Evolutionary conservation across 2,797 vertebrate genomes (phyloP).

Genomic region (Hypotaenidia philippensis): DNA sequence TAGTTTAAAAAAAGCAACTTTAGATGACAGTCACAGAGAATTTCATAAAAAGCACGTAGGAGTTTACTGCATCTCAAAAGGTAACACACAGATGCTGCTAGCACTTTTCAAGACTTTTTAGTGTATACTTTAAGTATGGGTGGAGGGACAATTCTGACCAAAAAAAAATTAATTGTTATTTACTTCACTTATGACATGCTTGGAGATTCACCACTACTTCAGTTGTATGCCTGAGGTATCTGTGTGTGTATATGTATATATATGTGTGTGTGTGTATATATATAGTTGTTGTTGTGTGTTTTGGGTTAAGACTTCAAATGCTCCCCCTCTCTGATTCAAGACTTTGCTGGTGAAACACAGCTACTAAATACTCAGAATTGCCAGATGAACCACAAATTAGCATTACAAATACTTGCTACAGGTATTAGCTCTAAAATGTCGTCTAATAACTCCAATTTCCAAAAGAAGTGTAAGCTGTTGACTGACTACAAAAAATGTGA

Average conservation of each 20-base stretch:
- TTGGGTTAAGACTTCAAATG: background rate
- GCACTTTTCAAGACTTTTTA: background rate
- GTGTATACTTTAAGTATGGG: background rate
- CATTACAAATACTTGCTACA: background rate
- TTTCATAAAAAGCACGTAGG: background rate
- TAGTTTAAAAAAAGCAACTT: background rate
- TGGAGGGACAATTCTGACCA: background rate
- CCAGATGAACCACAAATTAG: background rate
- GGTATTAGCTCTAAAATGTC: background rate
- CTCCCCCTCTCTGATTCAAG: background rate
- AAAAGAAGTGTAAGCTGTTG: background rate
- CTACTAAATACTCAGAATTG: background rate
- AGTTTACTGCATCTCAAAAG: background rate
- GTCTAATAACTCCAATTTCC: background rate
- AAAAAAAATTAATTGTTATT: background rate
- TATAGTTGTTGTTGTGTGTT: background rate
- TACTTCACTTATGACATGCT: background rate
- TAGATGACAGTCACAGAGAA: background rate
- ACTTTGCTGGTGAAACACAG: background rate
- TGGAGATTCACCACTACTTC: background rate
- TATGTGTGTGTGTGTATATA: too few relatives aligned
- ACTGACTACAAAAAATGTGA: background rate
- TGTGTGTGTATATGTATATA: background rate
- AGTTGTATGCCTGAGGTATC: background rate
- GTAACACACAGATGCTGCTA: rapidly evolving